Conservation (phyloP, 2,888 invertebrate species). For the Silvanus unidentatus region DNA sequence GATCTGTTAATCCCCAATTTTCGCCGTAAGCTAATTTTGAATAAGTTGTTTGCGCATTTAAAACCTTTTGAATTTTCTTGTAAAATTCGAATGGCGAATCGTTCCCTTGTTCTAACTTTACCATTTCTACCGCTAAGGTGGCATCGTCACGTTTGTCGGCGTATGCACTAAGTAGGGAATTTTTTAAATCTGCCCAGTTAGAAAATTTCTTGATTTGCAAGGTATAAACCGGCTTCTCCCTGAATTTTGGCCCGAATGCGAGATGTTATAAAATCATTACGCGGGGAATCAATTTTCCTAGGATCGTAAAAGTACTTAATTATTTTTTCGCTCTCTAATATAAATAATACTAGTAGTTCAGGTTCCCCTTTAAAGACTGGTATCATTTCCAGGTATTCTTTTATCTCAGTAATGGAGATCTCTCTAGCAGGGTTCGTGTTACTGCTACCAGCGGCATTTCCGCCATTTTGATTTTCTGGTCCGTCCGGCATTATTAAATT, state of each 20-base stretch:
- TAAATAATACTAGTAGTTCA: neutral
- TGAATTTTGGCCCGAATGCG: neutral
- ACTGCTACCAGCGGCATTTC: no score
- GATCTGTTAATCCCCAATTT: neutral
- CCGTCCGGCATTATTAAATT: no score
- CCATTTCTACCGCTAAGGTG: neutral
- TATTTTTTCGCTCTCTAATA: neutral
- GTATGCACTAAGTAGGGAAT: neutral
- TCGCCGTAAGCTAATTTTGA: neutral
- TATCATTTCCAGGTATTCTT: neutral
- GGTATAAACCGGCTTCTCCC: neutral
- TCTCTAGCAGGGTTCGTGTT: no score
- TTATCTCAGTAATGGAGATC: neutral
- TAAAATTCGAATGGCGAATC: neutral
- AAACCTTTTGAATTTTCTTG: neutral
- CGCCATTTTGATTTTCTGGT: no score
- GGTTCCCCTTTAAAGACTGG: neutral
- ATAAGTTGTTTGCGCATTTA: neutral
- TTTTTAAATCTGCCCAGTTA: neutral
- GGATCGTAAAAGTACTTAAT: neutral
- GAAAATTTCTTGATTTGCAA: neutral
- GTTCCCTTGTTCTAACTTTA: neutral
- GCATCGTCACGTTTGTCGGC: neutral
- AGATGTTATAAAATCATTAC: conserved; percentile 1
- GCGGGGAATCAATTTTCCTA: neutral